Percentiles rank a stretch among this genome's conserved stretches.
Conservation (phyloP, 2,888 invertebrate genomes). For the Lasioglossum calceatum region DNA sequence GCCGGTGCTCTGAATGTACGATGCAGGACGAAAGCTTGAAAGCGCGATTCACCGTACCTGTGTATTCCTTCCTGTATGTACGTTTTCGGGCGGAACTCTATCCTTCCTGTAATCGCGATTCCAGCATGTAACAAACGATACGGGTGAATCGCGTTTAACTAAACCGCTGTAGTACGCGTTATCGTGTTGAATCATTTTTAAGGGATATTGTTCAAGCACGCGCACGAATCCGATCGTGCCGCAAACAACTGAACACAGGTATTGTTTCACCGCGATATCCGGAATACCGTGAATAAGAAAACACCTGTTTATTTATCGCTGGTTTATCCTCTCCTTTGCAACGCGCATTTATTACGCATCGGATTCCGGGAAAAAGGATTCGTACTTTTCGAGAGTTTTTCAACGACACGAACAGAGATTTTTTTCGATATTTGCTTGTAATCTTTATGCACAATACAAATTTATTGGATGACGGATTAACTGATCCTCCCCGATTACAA, state of each 20-base stretch:
- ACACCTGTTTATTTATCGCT: not conserved
- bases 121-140: conserved; percentile 37
- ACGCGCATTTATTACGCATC: not conserved
- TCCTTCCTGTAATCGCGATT: conserved; percentile 54
- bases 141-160: conserved; percentile 25
- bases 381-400: not conserved
- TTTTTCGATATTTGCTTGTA: no score
- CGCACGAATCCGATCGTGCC: not conserved
- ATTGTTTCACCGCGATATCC: not conserved
- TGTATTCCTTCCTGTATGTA: conserved; percentile 30
- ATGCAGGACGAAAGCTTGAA: conserved; percentile 59
- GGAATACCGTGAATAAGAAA: not conserved
- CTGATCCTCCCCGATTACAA: not conserved
- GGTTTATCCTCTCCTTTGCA: not conserved
- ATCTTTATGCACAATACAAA: no score
- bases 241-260: not conserved
- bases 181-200: conserved; percentile 24
- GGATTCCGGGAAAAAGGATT: not conserved
- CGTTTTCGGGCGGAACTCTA: conserved; percentile 55
- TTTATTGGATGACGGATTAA: no score
- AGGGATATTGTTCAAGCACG: not conserved
- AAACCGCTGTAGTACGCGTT: conserved; percentile 21
- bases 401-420: no score
- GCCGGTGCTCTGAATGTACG: conserved; percentile 43
- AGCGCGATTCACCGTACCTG: conserved; percentile 51